Base-by-base conservation (phyloP, 2,113 vertebrate species). In the Tetrax tetrax region DNA sequence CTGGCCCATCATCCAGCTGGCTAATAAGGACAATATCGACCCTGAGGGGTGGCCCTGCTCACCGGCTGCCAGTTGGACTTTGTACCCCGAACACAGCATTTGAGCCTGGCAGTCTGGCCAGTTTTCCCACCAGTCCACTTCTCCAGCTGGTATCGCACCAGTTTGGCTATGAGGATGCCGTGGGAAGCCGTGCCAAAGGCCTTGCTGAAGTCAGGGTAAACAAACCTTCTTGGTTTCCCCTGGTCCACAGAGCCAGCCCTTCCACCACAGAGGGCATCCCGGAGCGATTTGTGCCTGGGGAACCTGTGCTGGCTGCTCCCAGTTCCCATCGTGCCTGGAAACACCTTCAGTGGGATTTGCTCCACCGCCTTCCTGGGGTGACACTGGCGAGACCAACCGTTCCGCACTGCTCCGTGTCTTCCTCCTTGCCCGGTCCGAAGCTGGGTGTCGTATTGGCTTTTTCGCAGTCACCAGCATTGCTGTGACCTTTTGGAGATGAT, bases 361-460 rank as follows among this genome's bases (percentile, higher is more conserved):
- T 72, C 53, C 78, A 25, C 28, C 37, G 1, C 35, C 63, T 35
- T 33, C 78, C 35, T 1, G 0, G 41, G 16, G 56, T 17, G 59
- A 48, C 21, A 63, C 27, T 28, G 68, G 27, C 4, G 14, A 24
- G 21, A 4, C 10, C 38, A 47, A 18, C 14, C 0, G 6, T 57
- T 37, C 50, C 10, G 27, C 22, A 6, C 25, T 0, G 0, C 23
- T 45, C 13, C 1, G 1, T 43, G 24, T 74, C 25, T 57, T 63
- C 9, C 28, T 82, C 45, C 28, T 66, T 4, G 2, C 43, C 65
- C 59, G 10, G 24, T 3, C 4, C 4, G 4, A 15, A 74, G 11
- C 25, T 37, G 64, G 12, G 4, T 28, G 11, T 27, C 14, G 0
- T 17, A 2, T 35, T 12, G 7, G 77, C 14, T 21, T 72, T 47